These are phyloP conservation scores for Leucozona laternaria DNA, from an alignment of 2,888 invertebrate species.

Conservation along the genomic window DNA sequence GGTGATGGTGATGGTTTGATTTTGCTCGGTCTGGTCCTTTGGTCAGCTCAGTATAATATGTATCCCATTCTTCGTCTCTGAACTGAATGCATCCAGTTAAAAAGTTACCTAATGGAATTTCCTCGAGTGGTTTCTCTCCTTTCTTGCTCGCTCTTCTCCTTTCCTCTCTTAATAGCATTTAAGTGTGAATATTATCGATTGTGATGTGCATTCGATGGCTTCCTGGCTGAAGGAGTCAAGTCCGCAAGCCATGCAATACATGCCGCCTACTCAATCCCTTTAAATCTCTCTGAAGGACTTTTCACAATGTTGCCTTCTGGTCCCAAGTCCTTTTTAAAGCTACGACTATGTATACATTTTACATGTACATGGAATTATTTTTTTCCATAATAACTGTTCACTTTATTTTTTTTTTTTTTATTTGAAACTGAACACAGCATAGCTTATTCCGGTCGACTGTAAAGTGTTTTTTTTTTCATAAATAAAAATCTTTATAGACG, in stretches of 20 bases:
- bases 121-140: constrained; percentile 49
- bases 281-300: constrained; percentile 25
- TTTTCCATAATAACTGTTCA: constrained; percentile 44
- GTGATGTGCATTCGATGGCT: constrained; percentile 67
- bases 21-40: constrained; percentile 23
- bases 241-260: not conserved
- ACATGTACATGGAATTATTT: constrained; percentile 28
- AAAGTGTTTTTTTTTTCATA: constrained; percentile 4
- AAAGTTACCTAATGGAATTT: constrained; percentile 72
- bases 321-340: constrained; percentile 7
- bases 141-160: not conserved
- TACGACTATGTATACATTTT: no score
- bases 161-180: constrained; percentile 45
- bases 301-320: constrained; percentile 28
- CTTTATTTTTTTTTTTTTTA: constrained; percentile 32
- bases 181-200: constrained; percentile 71
- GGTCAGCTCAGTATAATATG: constrained; percentile 33
- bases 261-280: constrained; percentile 35
- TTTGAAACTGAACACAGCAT: constrained; percentile 27
- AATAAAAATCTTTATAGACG: constrained; percentile 14
- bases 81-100: constrained; percentile 32
- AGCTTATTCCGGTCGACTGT: constrained; percentile 32
- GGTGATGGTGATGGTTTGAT: constrained; percentile 15
- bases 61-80: constrained; percentile 1
- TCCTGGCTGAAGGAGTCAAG: constrained; percentile 11